These are phyloP conservation scores for Erebia ligea DNA, from an alignment of 2,888 invertebrate genomes.

Conservation along the genomic window DNA sequence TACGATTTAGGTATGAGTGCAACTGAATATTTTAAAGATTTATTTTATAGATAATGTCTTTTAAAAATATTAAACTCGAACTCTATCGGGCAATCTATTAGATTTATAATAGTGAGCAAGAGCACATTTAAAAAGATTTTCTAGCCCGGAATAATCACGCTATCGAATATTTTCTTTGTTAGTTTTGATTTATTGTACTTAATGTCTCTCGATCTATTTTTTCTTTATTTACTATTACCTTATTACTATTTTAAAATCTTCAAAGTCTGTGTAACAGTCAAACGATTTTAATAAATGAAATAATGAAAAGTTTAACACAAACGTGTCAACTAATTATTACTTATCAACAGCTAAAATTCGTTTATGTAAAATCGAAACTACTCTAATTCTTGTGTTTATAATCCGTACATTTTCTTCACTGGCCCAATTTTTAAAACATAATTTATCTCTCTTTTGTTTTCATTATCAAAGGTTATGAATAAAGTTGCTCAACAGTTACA, in stretches of 20 bases:
- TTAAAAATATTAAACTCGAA: neutral
- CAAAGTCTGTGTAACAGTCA: no score
- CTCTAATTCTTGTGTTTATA: neutral
- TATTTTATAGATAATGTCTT: neutral
- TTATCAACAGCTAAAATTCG: neutral
- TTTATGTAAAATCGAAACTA: neutral
- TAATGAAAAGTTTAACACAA: no score
- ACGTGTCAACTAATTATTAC: neutral
- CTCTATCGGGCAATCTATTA: neutral
- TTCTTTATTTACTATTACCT: no score
- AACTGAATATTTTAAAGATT: neutral
- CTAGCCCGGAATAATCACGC: neutral
- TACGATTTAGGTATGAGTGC: neutral
- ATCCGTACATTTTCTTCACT: neutral
- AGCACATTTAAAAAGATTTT: neutral
- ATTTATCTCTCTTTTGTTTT: conserved; percentile 1
- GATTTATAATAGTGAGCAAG: neutral
- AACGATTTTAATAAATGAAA: no score
- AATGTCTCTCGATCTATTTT: neutral
- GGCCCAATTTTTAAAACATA: conserved; percentile 5
- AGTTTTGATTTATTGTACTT: neutral
- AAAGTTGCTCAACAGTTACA: conserved; percentile 32
- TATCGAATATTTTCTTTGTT: neutral
- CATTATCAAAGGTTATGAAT: conserved; percentile 15
- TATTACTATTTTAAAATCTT: no score